Conservation (phyloP, 1,140 invertebrate species). For the Trypoxylus dichotomus region DNA sequence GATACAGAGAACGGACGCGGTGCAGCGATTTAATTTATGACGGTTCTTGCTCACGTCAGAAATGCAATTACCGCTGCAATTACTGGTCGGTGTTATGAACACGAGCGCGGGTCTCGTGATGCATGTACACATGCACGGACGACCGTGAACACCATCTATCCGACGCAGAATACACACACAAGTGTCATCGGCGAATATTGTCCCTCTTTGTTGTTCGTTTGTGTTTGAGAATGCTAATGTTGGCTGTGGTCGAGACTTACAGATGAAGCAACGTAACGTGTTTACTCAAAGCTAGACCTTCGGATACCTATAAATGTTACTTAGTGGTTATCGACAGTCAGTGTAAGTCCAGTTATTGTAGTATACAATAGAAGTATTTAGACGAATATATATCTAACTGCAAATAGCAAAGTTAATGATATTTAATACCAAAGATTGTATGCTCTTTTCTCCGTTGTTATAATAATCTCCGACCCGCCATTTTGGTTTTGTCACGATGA, state of each 20-base stretch:
- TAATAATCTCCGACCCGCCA: too few relatives aligned
- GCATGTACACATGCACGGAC: neutral
- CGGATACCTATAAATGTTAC: neutral
- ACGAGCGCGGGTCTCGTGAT: neutral
- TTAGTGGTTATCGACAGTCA: neutral
- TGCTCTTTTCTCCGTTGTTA: too few relatives aligned
- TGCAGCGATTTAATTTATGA: constrained; percentile 3
- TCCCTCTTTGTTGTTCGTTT: neutral
- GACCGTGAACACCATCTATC: neutral
- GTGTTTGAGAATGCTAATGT: neutral
- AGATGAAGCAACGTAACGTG: neutral
- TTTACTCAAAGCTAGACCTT: neutral
- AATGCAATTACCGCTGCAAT: constrained; percentile 17
- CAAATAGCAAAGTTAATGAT: too few relatives aligned
- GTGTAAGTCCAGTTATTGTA: neutral
- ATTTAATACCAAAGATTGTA: too few relatives aligned
- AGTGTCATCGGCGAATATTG: neutral
- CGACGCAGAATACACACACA: neutral
- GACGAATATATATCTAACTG: too few relatives aligned
- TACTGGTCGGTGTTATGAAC: constrained; percentile 7
- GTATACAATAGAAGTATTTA: too few relatives aligned
- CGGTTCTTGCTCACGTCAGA: constrained; percentile 11
- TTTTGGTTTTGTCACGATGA: too few relatives aligned
- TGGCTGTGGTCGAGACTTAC: neutral
- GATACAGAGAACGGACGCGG: neutral